Evolutionary conservation across 2,797 vertebrate species (phyloP).

Genomic region (Tangara arthus): DNA sequence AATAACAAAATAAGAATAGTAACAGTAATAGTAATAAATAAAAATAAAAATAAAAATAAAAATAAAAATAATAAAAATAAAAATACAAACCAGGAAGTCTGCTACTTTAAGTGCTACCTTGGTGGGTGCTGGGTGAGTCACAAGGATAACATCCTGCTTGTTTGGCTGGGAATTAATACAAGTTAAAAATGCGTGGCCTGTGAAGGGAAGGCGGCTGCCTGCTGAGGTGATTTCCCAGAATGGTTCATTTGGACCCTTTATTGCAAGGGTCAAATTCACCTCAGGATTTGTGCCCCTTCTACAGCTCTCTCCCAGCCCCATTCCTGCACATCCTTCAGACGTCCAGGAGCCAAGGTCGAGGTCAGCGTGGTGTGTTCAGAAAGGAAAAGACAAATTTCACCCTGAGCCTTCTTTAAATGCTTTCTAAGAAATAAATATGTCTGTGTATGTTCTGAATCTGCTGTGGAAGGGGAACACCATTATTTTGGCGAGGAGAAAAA

Average conservation of each 20-base stretch:
- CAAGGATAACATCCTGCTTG: conserved; percentile 26
- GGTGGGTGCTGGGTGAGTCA: conserved; percentile 44
- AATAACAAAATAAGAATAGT: background rate
- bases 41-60: background rate
- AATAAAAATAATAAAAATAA: background rate
- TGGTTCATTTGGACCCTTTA: background rate
- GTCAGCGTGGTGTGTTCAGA: background rate
- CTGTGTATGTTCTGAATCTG: background rate
- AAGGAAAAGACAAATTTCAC: background rate
- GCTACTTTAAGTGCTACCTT: background rate
- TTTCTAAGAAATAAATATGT: background rate
- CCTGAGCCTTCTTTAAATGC: background rate
- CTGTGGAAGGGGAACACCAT: background rate
- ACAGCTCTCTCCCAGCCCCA: background rate
- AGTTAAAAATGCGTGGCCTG: background rate
- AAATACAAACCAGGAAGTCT: background rate
- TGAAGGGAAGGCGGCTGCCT: background rate
- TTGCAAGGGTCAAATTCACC: background rate
- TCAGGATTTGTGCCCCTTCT: background rate
- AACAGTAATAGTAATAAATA: no score
- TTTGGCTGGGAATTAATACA: background rate
- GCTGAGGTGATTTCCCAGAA: background rate
- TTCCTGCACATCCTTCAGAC: background rate
- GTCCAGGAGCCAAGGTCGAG: background rate
- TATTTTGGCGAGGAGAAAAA: background rate